Conservation (phyloP, 2,797 vertebrate species). For the Neoniphon sammara region DNA sequence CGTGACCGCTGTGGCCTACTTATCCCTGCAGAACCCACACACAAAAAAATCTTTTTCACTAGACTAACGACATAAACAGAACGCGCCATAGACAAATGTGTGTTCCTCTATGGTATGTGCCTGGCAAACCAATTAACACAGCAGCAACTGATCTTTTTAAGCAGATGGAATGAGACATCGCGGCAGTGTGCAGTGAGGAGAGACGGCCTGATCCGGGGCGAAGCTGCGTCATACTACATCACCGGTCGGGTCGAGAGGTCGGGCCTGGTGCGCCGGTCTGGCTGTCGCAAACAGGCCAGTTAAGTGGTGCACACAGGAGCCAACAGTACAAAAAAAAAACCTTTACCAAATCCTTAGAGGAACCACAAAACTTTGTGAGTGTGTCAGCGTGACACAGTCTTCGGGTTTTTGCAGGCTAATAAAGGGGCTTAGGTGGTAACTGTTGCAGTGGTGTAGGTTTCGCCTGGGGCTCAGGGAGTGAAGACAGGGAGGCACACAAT, state of each 20-base stretch:
- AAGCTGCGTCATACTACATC: not conserved
- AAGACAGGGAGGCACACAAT: not conserved
- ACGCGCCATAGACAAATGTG: not conserved
- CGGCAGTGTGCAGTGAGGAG: not conserved
- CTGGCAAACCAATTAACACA: conserved; percentile 36
- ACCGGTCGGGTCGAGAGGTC: not conserved
- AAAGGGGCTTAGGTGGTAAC: not conserved
- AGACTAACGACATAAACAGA: not conserved
- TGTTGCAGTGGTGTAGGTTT: not conserved
- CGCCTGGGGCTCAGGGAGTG: not conserved
- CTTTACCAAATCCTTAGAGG: too few species aligned
- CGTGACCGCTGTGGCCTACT: not conserved
- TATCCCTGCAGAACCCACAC: not conserved
- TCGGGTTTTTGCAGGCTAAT: not conserved
- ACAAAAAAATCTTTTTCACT: conserved; percentile 25
- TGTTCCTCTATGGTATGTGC: too few species aligned
- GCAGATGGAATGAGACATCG: conserved; percentile 28
- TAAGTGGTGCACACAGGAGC: not conserved
- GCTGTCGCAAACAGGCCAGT: not conserved
- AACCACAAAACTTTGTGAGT: too few species aligned
- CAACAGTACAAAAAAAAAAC: not conserved
- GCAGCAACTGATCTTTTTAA: conserved; percentile 32
- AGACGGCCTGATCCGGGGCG: not conserved
- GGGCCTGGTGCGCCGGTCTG: not conserved
- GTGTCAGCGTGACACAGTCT: too few species aligned